Evolutionary conservation across 2,113 vertebrate genomes (phyloP), one percentile per base, ranked within the genome.

Genomic region (Paralichthys olivaceus): DNA sequence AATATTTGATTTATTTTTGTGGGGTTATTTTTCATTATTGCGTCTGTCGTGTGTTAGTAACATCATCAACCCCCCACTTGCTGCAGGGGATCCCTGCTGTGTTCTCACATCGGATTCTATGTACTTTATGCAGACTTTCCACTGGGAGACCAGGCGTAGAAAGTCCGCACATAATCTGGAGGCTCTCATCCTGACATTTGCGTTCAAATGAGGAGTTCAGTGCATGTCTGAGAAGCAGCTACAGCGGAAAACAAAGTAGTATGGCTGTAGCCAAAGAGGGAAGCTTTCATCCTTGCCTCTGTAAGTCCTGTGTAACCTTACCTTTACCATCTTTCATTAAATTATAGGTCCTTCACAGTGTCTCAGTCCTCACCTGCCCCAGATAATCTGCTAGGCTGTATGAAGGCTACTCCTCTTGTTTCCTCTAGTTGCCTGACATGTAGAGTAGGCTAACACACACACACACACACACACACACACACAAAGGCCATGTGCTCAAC

Each of bases 271-370:
- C 45, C 32, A 5, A 43, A 59, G 58, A 63, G 71, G 77, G 63
- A 83, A 58, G 80, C 77, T 70, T 75, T 55, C 59, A 7, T 60
- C 80, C 28, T 56, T 69, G 59, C 56, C 63, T 72, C 71, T 62
- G 2, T 51, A 64, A 58, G 54, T 80, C 82, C 75, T 62, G 47
- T 85, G 86, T 76, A 88, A 91, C 85, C 84, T 73, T 87, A 87
- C 63, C 86, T 84, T 76, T 73, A 77, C 81, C 86, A 74, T 54
- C 79, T 61, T 75, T 76, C 72, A 85, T 90, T 87, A 87, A 89
- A 88, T 91, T 91, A 85, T 62, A 91, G 88, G 76, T 73, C 68
- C 65, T 77, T 81, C 57, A 73, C 79, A 80, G 75, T 77, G 79
- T 87, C 83, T 74, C 75, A 73, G 77, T 49, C 80, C 80, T 90